Percentiles rank a stretch among this genome's conserved stretches.
Evolutionary conservation across 2,797 vertebrate genomes (phyloP).

Genomic region (Echeneis naucrates): DNA sequence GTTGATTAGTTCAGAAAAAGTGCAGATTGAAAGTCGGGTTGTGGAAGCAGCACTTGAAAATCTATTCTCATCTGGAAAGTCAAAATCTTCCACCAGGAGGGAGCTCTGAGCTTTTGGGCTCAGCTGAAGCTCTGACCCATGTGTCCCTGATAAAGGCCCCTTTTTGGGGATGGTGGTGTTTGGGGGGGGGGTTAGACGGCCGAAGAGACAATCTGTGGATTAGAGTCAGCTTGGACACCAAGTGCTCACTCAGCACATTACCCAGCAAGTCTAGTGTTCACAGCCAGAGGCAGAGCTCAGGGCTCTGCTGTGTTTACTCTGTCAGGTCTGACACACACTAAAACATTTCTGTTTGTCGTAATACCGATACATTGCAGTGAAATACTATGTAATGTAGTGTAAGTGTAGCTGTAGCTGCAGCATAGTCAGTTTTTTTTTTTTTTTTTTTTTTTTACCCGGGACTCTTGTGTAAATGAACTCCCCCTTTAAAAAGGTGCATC

Average conservation of each 20-base stretch:
- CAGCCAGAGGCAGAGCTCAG: slow-evolving; percentile 73
- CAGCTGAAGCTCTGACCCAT: slow-evolving; percentile 50
- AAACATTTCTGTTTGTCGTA: slow-evolving; percentile 21
- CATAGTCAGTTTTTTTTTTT: not conserved
- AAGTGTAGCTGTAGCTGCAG: not conserved
- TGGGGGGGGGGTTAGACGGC: slow-evolving; percentile 50
- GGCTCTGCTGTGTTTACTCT: slow-evolving; percentile 72
- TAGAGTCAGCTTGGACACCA: slow-evolving; percentile 75
- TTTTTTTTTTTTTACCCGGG: no score
- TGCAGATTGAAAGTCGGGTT: not conserved
- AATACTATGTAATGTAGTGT: slow-evolving; percentile 11
- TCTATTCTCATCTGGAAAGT: slow-evolving; percentile 1
- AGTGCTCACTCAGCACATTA: slow-evolving; percentile 83
- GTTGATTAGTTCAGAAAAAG: not conserved
- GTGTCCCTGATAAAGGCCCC: slow-evolving; percentile 55
- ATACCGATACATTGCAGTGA: slow-evolving; percentile 15
- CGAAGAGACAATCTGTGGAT: slow-evolving; percentile 80
- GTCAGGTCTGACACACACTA: slow-evolving; percentile 36
- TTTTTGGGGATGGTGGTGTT: slow-evolving; percentile 8
- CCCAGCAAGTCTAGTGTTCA: slow-evolving; percentile 75
- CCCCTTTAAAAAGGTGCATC: not conserved
- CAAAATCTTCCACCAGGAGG: slow-evolving; percentile 24
- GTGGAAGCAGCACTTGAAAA: not conserved
- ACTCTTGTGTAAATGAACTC: not conserved
- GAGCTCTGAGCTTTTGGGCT: slow-evolving; percentile 20